Evolutionary conservation across 2,888 invertebrate genomes (phyloP), one percentile per base, ranked within the genome.

Genomic region (Leistus spinibarbis): DNA sequence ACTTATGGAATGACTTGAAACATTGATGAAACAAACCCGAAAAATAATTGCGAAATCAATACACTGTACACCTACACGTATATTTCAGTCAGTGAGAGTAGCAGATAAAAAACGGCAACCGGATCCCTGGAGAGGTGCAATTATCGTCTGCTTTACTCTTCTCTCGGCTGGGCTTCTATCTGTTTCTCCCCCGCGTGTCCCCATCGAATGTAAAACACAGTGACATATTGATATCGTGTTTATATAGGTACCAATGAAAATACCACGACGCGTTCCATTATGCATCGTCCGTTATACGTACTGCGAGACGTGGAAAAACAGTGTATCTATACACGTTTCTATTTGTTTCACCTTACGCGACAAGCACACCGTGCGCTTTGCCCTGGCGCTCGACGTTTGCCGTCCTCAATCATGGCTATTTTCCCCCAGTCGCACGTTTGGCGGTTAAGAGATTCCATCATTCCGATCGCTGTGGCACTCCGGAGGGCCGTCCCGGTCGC

Each of bases 381-480:
- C 19, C 53, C 66, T n/a, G 40, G 75, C 69, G 72, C 22, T 53
- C 67, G 76, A 79, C 64, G 79, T 77, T 78, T 81, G 82, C 84
- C 82, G 83, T 76, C 76, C 72, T 86, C 85, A 85, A 86, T 86
- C 85, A 86, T 85, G 85, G 85, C 85, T 86, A 86, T 86, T 84
- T 85, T 81, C 84, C 86, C 86, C 86, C 81, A 84, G 85, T 81
- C 82, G 85, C 84, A 82, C 85, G 83, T 86, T 86, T 84, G 83
- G 85, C 82, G 85, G 85, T 85, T 86, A 85, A 85, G 83, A 86
- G 85, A 86, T 86, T 86, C 86, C 86, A 86, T 86, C 85, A 85
- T 85, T 85, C 83, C 84, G 85, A 85, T 85, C 85, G 84, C 81
- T 84, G 85, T 85, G 82, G 85, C 83, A 84, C 86, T 84, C 85